phyloP scores from a whole-genome alignment of 2,113 vertebrate genomes.

The Macrotis lagotis region DNA sequence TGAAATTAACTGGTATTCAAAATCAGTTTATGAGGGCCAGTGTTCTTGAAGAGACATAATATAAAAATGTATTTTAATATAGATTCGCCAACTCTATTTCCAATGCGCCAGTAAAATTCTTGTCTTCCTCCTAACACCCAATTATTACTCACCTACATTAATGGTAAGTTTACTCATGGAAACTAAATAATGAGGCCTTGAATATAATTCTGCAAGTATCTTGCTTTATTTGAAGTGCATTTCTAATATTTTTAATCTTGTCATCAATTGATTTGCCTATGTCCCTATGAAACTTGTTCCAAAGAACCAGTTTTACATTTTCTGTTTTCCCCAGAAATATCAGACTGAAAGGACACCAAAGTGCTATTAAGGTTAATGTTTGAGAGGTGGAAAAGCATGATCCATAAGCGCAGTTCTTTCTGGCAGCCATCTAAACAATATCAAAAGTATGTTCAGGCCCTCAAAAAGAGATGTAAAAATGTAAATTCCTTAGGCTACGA shows the following conservation, averaged over 20 bases:
- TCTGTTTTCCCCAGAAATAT: slow-evolving; percentile 13
- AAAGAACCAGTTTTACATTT: background rate
- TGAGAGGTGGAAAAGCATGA: background rate
- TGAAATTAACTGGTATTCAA: slow-evolving; percentile 21
- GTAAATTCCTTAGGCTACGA: too few species aligned
- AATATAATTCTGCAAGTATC: background rate
- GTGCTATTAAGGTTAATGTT: background rate
- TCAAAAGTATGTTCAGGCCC: background rate
- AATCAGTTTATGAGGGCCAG: background rate
- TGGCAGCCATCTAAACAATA: background rate
- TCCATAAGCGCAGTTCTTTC: background rate
- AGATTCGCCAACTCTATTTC: background rate
- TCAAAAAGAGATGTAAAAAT: background rate
- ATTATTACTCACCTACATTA: background rate
- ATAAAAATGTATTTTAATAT: background rate
- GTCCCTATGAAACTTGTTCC: slow-evolving; percentile 34
- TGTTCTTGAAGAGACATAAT: background rate
- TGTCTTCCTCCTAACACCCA: background rate
- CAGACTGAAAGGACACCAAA: slow-evolving; percentile 13
- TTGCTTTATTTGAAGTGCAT: background rate
- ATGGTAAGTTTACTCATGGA: background rate
- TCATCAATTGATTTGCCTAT: background rate
- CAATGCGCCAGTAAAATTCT: background rate
- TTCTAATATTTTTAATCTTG: slow-evolving; percentile 7
- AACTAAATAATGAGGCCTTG: background rate